Base-by-base conservation (phyloP, 2,113 vertebrate species). In the Cyprinus carpio region DNA sequence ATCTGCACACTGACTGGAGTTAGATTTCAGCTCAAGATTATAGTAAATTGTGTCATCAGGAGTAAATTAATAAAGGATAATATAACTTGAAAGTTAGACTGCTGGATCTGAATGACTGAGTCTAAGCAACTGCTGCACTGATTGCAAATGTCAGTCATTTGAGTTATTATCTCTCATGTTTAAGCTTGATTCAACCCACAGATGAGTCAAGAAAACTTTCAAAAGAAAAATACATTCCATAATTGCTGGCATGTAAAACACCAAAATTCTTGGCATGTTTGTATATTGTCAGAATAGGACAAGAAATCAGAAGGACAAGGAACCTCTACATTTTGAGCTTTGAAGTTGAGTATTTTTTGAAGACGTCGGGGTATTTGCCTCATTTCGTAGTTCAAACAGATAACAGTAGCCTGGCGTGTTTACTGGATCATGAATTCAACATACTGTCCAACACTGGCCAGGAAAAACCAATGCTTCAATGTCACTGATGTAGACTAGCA, bases 401-500 rank as follows among this genome's bases (percentile, higher is more conserved):
- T 72, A 43, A 23, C 34, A 23, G 69, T 72, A 72, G 20, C 2
- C 46, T 76, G 75, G n/a, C 3, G 29, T 77, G 58, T 58, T 12
- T n/a, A 77, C 51, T 56, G 4, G 27, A 56, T 54, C 49, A 56
- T 58, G 27, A n/a, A 58, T 37, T 37, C 7, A 77, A 34, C 75
- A 34, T 23, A 77, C n/a, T n/a, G n/a, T n/a, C n/a, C 75, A 77
- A 56, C 51, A 77, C 25, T 56, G 4, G 11, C 75, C 16, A 77
- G 75, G 49, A 77, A 77, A 37, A 58, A 77, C 58, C 20, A 58
- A 77, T 77, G 75, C 16, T 31, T n/a, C 40, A 43, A 43, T 34
- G 4, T 31, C 2, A 2, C 0, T 51, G 7, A 46, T 11, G 2
- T 49, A 25, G 15, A 51, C 72, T 75, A 18, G 74, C 51, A 56